Evolutionary conservation across 2,113 vertebrate genomes (phyloP), one percentile per base, ranked within the genome.

Genomic region (Peromyscus californicus): DNA sequence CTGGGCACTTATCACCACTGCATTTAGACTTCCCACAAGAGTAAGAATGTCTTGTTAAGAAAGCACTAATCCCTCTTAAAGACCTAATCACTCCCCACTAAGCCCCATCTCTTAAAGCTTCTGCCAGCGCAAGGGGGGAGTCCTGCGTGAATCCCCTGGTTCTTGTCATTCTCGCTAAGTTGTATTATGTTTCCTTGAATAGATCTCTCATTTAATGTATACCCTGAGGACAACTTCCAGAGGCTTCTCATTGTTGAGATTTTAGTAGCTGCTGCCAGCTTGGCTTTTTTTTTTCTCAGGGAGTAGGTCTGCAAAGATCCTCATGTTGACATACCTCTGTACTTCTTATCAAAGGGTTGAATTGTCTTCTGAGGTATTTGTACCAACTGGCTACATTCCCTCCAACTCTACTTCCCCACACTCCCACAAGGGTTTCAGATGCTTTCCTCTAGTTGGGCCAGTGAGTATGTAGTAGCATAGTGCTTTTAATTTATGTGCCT

Each of bases 181-280:
- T 78, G 79, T 86, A 76, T 48, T 72, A 51, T 70, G 39, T 48
- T 80, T 94, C 80, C 75, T 74, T 92, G 8, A 92, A 79, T 67
- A 78, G 91, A 59, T 61, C 21, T 84, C 75, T 88, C 29, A 36
- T 67, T 93, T 94, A 29, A 61, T 87, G 24, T 65, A 54, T 87
- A 39, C 29, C n/a, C 72, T 65, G 36, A 92, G 69, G 67, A 89
- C n/a, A 95, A 82, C 59, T 93, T 90, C 45, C 72, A 89, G 76
- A 91, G 74, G 85, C 78, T 65, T 65, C 61, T 84, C 83, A 36
- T 65, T 54, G 74, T 72, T 33, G 13, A 0, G 1, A 36, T 79
- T 78, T 89, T 93, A 94, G 70, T 78, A 61, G 69, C 16, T 67
- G 17, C 76, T 95, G 45, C 29, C 59, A 90, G 59, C 42, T 94